Evolutionary conservation across 2,888 invertebrate genomes (phyloP).

Genomic region (Smittia aterrima): DNA sequence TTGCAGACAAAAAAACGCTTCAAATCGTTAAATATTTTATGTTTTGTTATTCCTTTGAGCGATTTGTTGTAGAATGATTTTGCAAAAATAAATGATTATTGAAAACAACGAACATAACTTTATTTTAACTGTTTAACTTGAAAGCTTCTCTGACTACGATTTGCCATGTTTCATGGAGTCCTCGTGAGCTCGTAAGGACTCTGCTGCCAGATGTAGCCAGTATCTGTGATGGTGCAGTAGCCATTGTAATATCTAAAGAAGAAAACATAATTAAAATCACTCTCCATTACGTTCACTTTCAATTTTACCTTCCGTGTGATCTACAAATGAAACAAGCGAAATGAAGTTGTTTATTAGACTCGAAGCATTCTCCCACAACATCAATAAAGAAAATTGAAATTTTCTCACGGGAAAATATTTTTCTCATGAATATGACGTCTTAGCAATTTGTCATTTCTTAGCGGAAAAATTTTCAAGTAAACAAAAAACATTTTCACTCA

Average conservation of each 20-base stretch:
- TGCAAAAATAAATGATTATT: conserved; percentile 15
- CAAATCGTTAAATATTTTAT: conserved; percentile 14
- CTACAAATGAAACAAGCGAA: too few relatives aligned
- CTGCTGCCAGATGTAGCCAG: conserved; percentile 25
- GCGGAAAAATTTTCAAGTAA: not conserved
- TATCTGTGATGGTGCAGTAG: conserved; percentile 22
- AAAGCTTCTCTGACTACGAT: not conserved
- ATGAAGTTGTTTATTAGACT: too few relatives aligned
- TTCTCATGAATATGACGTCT: not conserved
- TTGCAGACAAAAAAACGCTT: not conserved
- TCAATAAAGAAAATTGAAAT: too few relatives aligned
- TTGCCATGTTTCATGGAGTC: not conserved
- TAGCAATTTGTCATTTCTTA: not conserved
- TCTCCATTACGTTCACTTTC: too few relatives aligned
- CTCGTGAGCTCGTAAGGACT: not conserved
- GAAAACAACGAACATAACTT: not conserved
- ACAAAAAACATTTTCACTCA: not conserved
- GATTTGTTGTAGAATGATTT: not conserved
- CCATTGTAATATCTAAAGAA: conserved; percentile 28
- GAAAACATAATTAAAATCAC: not conserved
- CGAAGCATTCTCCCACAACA: too few relatives aligned
- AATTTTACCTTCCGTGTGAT: too few relatives aligned
- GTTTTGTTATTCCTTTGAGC: conserved; percentile 6
- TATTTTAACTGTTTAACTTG: not conserved
- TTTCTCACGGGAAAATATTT: not conserved